A percentile compares a stretch with the other conserved stretches of the same genome.
Conservation (phyloP, 2,113 vertebrate species). For the Lutjanus erythropterus region DNA sequence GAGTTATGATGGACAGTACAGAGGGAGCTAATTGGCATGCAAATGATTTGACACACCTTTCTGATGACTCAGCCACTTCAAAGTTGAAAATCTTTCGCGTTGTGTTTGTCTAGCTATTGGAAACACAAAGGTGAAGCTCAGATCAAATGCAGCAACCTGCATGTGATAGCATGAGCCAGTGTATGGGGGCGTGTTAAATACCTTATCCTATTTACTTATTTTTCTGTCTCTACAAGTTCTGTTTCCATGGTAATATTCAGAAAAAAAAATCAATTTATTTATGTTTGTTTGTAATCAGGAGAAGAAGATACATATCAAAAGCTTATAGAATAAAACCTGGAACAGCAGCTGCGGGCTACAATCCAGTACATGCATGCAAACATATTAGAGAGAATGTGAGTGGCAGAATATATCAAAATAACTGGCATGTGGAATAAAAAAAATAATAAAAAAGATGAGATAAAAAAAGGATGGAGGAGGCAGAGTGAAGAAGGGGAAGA, state of each 20-base stretch:
- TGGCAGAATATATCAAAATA: constrained; percentile 33
- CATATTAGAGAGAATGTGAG: constrained; percentile 18
- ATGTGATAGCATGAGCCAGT: neutral
- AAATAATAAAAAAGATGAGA: constrained; percentile 9
- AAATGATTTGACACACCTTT: neutral
- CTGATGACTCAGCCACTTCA: constrained; percentile 19
- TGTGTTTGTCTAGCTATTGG: neutral
- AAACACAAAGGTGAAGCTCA: constrained; percentile 20
- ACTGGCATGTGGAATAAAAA: constrained; percentile 17
- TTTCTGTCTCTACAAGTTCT: constrained; percentile 44
- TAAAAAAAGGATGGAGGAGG: neutral
- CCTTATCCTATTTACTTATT: constrained; percentile 43
- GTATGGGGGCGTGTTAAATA: constrained; percentile 35
- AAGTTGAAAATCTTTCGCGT: constrained; percentile 23
- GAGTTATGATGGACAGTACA: neutral
- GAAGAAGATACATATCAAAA: constrained; percentile 45
- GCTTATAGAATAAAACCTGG: constrained; percentile 41
- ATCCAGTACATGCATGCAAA: constrained; percentile 9
- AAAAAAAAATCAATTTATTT: constrained; percentile 40
- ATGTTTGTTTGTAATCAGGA: constrained; percentile 60
- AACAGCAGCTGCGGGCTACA: constrained; percentile 5
- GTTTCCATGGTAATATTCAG: constrained; percentile 68
- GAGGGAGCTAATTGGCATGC: constrained; percentile 3
- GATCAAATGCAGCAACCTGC: constrained; percentile 3
- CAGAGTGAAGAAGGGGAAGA: constrained; percentile 18